Evolutionary conservation across 2,113 vertebrate genomes (phyloP), one percentile per base, ranked within the genome.

Genomic region (Ahaetulla prasina): DNA sequence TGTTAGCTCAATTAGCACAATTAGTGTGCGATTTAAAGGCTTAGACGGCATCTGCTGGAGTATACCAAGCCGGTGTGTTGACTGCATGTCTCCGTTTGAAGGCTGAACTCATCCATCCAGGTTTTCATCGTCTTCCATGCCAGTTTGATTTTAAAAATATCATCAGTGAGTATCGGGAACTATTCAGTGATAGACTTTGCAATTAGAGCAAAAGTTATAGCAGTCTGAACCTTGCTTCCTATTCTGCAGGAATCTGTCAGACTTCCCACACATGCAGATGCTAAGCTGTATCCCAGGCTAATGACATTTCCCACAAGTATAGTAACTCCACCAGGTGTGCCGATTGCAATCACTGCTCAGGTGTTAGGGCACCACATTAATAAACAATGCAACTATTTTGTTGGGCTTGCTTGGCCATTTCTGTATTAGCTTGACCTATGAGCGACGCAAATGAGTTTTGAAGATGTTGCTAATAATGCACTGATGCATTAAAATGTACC

Each of bases 1-100:
- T 96, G 97, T 97, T 97, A 97, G 96, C 97, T 97, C 97, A 98
- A 98, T 98, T 97, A 98, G 97, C 68, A 92, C 98, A 98, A 98
- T 98, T 98, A 98, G 97, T 95, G 95, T 88, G 95, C 97, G 96
- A 97, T 98, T 97, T 98, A 97, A 97, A 97, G 97, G 97, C 97
- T 98, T 97, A 97, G 97, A 97, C 74, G 89, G 97, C 97, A 98
- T 97, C 98, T 98, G 98, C 97, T 96, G 95, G 96, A 87, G 60
- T 94, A 53, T 94, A 91, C 94, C 5, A 74, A 96, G 96, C 95
- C 89, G 88, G 90, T 94, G 95, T 95, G 94, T 96, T 94, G 91
- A 96, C 94, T 53, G 84, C 93, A 93, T 89, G 94, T 63, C 95
- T 92, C 0, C 25, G 86, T 96, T 95, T 93, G 95, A 91, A 96